Base-by-base conservation (phyloP, 2,797 vertebrate genomes). In the Myotis myotis region DNA sequence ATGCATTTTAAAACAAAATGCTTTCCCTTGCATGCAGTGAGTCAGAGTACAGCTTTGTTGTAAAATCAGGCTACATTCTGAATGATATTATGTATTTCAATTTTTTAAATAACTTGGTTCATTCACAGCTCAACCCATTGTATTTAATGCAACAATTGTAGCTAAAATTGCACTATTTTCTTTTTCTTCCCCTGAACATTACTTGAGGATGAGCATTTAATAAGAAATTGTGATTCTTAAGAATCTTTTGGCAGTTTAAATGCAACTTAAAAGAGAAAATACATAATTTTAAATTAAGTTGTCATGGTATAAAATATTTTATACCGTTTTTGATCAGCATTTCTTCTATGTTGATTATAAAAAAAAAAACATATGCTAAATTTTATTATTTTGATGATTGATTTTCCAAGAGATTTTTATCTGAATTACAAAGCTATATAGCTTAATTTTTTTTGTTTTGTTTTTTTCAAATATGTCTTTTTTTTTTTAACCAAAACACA, bases 181-280 rank as follows among this genome's bases (percentile, higher is more conserved):
- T 51, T 82, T 76, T 71, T 51, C 19, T 66, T 66, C 75, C 22
- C 33, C 20, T 47, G 15, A 83, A 68, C 33, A 70, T 68, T 78
- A 72, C 28, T 62, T 75, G 25, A 47, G 5, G 81, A 86, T 22
- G 23, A 84, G 51, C 89, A 60, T 82, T 85, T 76, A 82, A 79
- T 70, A 62, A 86, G 13, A 71, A 93, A 95, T 38, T 78, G 16
- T 68, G 23, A 80, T 33, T 75, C 88, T 87, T 33, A 74, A 91
- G 89, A 94, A 12, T 44, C 20, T 76, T 84, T 83, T 13, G 47
- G 88, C 47, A 93, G 12, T 83, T 25, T 81, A 88, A 96, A 47
- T 9, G 76, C 2, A 93, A 81, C 44, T 94, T 91, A 85, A 66
- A 89, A 93, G 23, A 83, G 20, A 19, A 93, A 95, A 71, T 72